A percentile compares a stretch with the other conserved stretches of the same genome.
Evolutionary conservation across 1,140 invertebrate genomes (phyloP).

Genomic region (Macrostomum lignano): DNA sequence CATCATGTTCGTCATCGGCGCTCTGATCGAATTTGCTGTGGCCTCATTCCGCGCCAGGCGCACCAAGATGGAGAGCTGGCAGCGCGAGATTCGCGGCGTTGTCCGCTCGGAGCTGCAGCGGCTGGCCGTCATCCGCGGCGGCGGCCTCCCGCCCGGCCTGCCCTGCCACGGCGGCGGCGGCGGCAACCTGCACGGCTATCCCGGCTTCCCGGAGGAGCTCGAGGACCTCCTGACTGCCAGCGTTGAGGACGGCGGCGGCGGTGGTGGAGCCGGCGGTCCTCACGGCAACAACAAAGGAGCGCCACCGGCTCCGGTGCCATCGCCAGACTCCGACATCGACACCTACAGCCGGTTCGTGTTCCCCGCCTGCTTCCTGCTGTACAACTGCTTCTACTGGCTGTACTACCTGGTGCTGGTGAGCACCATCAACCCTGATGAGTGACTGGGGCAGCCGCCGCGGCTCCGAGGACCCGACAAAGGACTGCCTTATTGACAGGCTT

Average conservation of each 20-base stretch:
- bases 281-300: conserved; percentile 1
- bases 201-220: not conserved
- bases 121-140: conserved; percentile 1
- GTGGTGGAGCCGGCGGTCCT: too few species aligned
- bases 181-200: not conserved
- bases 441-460: too few species aligned
- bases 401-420: conserved; percentile 6
- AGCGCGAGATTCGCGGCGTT: conserved; percentile 3
- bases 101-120: conserved; percentile 3
- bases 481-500: too few species aligned
- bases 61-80: conserved; percentile 2
- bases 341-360: conserved; percentile 6
- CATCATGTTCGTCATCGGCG: conserved; percentile 18
- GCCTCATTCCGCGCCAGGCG: conserved; percentile 9
- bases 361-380: conserved; percentile 4
- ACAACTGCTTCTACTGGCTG: conserved; percentile 7
- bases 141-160: not conserved
- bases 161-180: too few species aligned
- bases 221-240: conserved; percentile 1
- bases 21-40: conserved; percentile 19
- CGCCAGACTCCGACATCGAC: conserved; percentile 6
- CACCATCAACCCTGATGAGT: too few species aligned
- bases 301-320: not conserved
- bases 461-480: too few species aligned
- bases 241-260: not conserved